Conservation (phyloP, 2,888 invertebrate species). For the Stenodema calcarata region DNA sequence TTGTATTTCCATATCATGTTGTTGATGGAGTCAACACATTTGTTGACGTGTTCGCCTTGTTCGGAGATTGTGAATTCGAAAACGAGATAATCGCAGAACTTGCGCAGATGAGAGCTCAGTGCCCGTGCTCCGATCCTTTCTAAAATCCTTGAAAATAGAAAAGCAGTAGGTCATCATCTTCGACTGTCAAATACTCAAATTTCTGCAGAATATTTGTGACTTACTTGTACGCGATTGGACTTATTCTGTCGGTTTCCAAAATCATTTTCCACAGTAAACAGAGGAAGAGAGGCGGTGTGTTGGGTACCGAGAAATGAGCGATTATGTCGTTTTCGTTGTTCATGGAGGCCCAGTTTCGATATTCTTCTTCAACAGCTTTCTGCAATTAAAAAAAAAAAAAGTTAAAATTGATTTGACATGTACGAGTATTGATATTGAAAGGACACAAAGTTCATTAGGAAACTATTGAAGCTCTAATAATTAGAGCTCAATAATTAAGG, state of each 20-base stretch:
- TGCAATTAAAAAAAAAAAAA: slow-evolving; percentile 54
- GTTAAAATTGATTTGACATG: too few species aligned
- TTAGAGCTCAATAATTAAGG: background rate
- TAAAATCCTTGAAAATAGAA: slow-evolving; percentile 71
- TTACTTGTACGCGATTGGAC: slow-evolving; percentile 93
- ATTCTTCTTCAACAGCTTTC: slow-evolving; percentile 93
- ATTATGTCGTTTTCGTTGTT: slow-evolving; percentile 96
- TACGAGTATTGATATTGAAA: too few species aligned
- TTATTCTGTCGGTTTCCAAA: slow-evolving; percentile 90
- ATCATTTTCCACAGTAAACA: slow-evolving; percentile 96
- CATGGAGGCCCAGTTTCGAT: slow-evolving; percentile 96
- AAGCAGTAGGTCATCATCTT: background rate
- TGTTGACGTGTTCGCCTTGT: slow-evolving; percentile 85
- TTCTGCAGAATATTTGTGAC: background rate
- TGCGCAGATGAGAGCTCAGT: slow-evolving; percentile 87
- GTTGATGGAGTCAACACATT: slow-evolving; percentile 93
- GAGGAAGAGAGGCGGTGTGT: slow-evolving; percentile 87
- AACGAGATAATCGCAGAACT: slow-evolving; percentile 93
- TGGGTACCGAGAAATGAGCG: slow-evolving; percentile 92
- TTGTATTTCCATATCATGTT: slow-evolving; percentile 98
- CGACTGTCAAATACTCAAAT: too few species aligned
- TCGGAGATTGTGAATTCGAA: slow-evolving; percentile 90
- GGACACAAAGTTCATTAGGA: too few species aligned
- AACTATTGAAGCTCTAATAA: too few species aligned
- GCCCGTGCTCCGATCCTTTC: slow-evolving; percentile 93